These are phyloP conservation scores for Hippasteria phrygiana DNA, from an alignment of 53 echinoderm and acorn worm genomes.

Conservation along the genomic window DNA sequence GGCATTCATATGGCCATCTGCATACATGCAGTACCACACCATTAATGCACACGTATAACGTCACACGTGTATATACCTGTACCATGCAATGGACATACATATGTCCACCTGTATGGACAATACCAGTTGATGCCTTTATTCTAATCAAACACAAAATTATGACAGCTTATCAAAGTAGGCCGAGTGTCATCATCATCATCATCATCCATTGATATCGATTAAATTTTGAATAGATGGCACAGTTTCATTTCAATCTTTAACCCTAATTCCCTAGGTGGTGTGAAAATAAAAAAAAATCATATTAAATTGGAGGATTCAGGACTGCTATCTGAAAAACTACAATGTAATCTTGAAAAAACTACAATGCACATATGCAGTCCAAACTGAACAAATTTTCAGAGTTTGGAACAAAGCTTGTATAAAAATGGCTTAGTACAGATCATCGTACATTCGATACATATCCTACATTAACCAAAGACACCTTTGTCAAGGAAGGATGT, in stretches of 20 bases:
- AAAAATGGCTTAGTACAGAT: too few species aligned
- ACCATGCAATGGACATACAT: neutral
- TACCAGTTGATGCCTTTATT: neutral
- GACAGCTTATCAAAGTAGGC: slow-evolving; percentile 38
- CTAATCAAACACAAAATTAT: slow-evolving; percentile 39
- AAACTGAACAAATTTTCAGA: too few species aligned
- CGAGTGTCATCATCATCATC: slow-evolving; percentile 7
- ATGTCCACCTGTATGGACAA: neutral
- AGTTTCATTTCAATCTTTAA: neutral
- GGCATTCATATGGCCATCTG: neutral
- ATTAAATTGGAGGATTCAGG: too few species aligned
- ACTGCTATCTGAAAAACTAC: too few species aligned
- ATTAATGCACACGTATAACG: neutral
- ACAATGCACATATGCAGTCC: too few species aligned
- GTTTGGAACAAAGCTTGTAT: too few species aligned
- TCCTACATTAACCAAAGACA: too few species aligned
- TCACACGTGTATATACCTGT: neutral
- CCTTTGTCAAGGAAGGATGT: too few species aligned
- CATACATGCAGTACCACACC: neutral
- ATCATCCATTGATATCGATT: slow-evolving; percentile 6
- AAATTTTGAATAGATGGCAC: neutral
- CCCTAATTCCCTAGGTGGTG: too few species aligned
- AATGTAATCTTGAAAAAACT: too few species aligned
- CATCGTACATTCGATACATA: too few species aligned
- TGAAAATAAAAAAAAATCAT: too few species aligned